Conservation (phyloP, 2,797 vertebrate genomes). For the Argentina silus region DNA sequence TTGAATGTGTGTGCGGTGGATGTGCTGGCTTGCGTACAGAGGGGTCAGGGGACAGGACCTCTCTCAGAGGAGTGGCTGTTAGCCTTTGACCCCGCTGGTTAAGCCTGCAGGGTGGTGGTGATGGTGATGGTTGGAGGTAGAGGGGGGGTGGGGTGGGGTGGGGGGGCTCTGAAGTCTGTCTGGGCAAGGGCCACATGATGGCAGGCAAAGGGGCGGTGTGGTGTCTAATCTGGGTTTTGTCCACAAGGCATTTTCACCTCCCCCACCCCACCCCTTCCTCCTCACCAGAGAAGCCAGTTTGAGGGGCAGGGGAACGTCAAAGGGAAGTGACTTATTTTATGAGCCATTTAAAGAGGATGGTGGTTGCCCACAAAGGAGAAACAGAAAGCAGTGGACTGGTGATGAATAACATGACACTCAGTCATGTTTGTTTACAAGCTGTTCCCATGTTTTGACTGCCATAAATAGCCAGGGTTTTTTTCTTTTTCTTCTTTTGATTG, state of each 20-base stretch:
- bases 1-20: conserved; percentile 11
- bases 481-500: conserved; percentile 42
- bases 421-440: conserved; percentile 72
- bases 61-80: conserved; percentile 80
- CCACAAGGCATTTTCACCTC: conserved; percentile 69
- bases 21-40: conserved; percentile 53
- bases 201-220: conserved; percentile 70
- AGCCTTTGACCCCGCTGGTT: conserved; percentile 75
- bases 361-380: conserved; percentile 59
- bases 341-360: conserved; percentile 73
- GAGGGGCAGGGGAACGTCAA: conserved; percentile 73
- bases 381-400: conserved; percentile 37
- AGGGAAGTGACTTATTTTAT: conserved; percentile 81
- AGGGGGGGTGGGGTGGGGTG: conserved; percentile 34
- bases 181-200: conserved; percentile 73
- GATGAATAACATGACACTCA: conserved; percentile 65
- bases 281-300: conserved; percentile 56
- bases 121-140: conserved; percentile 42
- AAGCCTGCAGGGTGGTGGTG: conserved; percentile 74
- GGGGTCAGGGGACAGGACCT: conserved; percentile 81
- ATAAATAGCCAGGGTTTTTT: conserved; percentile 57
- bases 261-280: conserved; percentile 65
- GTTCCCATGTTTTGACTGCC: conserved; percentile 59
- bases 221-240: conserved; percentile 81
- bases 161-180: conserved; percentile 71